Base-by-base conservation (phyloP, 2,888 invertebrate genomes). In the Cartodere bifasciata region DNA sequence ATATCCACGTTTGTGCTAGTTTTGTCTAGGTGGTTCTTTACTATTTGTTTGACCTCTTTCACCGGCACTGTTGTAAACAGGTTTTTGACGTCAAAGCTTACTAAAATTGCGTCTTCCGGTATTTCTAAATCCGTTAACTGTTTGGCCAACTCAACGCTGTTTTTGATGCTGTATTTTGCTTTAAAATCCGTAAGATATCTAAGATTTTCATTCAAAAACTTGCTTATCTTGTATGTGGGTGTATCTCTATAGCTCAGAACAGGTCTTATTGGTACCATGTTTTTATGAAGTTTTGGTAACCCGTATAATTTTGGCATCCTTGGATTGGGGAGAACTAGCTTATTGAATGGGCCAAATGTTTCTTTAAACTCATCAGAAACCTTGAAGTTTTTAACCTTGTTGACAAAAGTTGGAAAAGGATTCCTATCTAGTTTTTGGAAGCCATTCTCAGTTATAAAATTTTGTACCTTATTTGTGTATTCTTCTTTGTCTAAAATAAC, bases 251-350 rank as follows among this genome's bases (percentile, higher is more conserved):
- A 28, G 28, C 28, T 28, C 3, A 28, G 16, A 2, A 28, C 28
- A 11, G 28, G 28, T 16, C 28, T 28, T 16, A 28, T 28, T 4
- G 28, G 28, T 15, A 16, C 11, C 5, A 16, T 28, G 2, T 2
- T 16, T 16, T 28, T 28, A 28, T 28, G 28, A 9, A 28, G 28
- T 28, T 29, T 29, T 2, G 29, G 23, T 9, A 29, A 16, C 17
- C 23, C 29, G n/a, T 29, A 29, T n/a, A 29, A 16, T 9, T 29
- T 29, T 9, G 29, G 29, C 7, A 29, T 22, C 20, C 13, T 29
- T 12, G 29, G 29, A 14, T 29, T 22, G 13, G 21, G 22, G 11
- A 13, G 5, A 29, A 9, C 4, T 16, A 12, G 3, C 13, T 29
- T 29, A 15, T 28, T 14, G n/a, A 12, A 28, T 11, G 11, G 14